A percentile compares a stretch with the other conserved stretches of the same genome.
phyloP scores from a whole-genome alignment of 2,888 invertebrate species.

The Campoletis raptor region DNA sequence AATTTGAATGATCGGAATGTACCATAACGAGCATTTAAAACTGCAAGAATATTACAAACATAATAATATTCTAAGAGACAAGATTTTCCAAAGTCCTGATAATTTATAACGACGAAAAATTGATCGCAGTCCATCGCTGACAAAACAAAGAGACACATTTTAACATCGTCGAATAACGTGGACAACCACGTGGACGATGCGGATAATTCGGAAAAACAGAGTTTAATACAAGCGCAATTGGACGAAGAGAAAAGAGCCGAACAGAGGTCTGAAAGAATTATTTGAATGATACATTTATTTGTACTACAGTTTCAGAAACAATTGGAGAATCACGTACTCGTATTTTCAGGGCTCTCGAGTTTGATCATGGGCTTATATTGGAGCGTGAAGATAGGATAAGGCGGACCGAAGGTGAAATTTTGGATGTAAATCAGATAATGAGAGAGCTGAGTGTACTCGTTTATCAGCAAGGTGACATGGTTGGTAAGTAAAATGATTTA shows the following conservation, averaged over 20 bases:
- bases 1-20: neutral
- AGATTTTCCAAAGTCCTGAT: neutral
- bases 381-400: constrained; percentile 93
- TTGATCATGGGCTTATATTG: constrained; percentile 92
- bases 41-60: neutral
- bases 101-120: neutral
- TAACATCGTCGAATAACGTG: constrained; percentile 75
- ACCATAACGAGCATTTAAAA: neutral
- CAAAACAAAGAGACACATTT: constrained; percentile 82
- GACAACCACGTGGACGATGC: constrained; percentile 76
- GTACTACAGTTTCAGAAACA: neutral
- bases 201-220: constrained; percentile 77
- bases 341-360: constrained; percentile 88
- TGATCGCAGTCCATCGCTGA: constrained; percentile 79
- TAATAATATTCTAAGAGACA: neutral
- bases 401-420: constrained; percentile 92
- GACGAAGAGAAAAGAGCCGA: constrained; percentile 77
- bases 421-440: constrained; percentile 95
- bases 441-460: constrained; percentile 90
- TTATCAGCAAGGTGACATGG: constrained; percentile 89
- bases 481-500: constrained; percentile 87
- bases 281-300: neutral
- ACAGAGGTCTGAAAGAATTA: constrained; percentile 77
- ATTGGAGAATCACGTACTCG: constrained; percentile 8
- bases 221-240: constrained; percentile 79